Percentiles rank a stretch among this genome's conserved stretches.
These are phyloP conservation scores for Tokudaia muenninki DNA, from an alignment of 2,797 vertebrate species.

Conservation along the genomic window DNA sequence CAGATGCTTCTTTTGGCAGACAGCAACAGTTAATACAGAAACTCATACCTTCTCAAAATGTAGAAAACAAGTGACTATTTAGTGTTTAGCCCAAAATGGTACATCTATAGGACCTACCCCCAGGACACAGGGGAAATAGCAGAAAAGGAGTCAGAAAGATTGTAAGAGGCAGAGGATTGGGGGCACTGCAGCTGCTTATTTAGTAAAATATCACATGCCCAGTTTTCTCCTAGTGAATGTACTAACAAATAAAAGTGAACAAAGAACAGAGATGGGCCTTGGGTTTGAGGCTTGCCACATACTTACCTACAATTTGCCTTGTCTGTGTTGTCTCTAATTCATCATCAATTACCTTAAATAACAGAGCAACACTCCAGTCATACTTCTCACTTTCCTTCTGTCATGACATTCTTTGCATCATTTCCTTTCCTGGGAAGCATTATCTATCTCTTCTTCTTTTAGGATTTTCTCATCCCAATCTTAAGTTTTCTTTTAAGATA, in stretches of 20 bases:
- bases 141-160: background rate
- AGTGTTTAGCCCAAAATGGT: background rate
- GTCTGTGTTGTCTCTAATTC: background rate
- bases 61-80: background rate
- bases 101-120: background rate
- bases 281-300: background rate
- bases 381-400: background rate
- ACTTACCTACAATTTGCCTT: background rate
- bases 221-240: background rate
- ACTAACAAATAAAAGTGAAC: background rate
- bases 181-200: background rate
- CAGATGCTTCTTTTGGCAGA: background rate
- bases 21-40: background rate
- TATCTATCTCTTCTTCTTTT: background rate
- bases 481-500: slow-evolving; percentile 7
- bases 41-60: background rate
- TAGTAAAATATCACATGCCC: background rate
- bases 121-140: background rate
- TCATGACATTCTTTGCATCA: background rate
- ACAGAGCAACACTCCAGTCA: background rate
- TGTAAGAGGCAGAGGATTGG: background rate
- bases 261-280: background rate
- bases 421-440: background rate
- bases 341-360: background rate
- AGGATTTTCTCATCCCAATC: background rate